A percentile compares a stretch with the other conserved stretches of the same genome.
Evolutionary conservation across 2,113 vertebrate species (phyloP).

Genomic region (Syrrhaptes paradoxus): DNA sequence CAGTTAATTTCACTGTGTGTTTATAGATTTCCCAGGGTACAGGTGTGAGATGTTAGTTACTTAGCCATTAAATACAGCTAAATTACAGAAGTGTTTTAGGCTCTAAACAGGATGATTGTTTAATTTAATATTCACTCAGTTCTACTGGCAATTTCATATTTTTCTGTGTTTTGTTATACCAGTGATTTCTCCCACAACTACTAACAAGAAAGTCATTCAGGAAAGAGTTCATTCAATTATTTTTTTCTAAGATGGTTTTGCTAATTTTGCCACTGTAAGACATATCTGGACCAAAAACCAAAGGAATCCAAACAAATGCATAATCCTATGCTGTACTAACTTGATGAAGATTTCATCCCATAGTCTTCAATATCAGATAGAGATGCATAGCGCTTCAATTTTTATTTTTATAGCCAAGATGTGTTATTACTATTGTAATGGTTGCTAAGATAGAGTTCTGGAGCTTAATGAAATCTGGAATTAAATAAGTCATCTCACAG

Average conservation of each 20-base stretch:
- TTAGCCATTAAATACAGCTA: not conserved
- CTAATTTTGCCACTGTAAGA: not conserved
- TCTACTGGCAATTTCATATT: not conserved
- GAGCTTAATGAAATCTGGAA: constrained; percentile 4
- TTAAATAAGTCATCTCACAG: constrained; percentile 6
- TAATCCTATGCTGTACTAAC: not conserved
- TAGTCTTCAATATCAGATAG: not conserved
- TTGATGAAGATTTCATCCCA: not conserved
- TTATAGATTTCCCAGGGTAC: constrained; percentile 6
- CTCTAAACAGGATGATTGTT: not conserved
- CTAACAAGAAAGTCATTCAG: not conserved
- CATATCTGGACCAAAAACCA: not conserved
- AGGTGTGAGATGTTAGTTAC: not conserved
- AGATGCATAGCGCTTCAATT: not conserved
- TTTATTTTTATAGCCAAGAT: not conserved
- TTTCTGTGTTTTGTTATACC: not conserved
- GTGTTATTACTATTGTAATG: not conserved
- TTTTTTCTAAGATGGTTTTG: not conserved
- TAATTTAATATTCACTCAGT: not conserved
- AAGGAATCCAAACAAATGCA: not conserved
- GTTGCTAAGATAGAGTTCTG: not conserved
- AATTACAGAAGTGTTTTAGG: not conserved
- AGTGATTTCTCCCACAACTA: not conserved
- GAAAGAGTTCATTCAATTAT: not conserved
- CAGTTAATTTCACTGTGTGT: constrained; percentile 7